Evolutionary conservation across 2,797 vertebrate species (phyloP), one percentile per base, ranked within the genome.

Genomic region (Sebastes itinus): DNA sequence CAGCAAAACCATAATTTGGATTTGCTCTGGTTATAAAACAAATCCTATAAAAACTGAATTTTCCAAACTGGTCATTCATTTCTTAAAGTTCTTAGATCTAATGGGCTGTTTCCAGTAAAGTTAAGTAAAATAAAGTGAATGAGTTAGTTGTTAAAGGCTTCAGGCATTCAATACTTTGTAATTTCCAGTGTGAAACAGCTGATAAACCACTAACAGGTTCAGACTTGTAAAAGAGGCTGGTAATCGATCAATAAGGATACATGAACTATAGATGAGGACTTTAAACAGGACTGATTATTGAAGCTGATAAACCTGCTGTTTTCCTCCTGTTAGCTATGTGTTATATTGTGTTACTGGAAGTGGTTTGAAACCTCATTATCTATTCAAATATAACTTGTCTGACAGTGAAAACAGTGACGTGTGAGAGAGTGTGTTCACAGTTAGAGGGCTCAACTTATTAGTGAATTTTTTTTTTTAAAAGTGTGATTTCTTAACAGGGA

Each of bases 181-280:
- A 2, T 54, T 30, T 68, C 2, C 2, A 18, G n/a, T 5, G 58
- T 64, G 13, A 69, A 66, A 55, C 28, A 80, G 61, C 69, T 59
- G 75, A 75, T 75, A 3, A 46, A 49, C 4, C 55, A 25, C 13
- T 55, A 28, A 59, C 18, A 60, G 68, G 70, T 60, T 77, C 4
- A 25, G 69, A 74, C 60, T 64, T 46, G 23, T 49, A 25, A 14
- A 38, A 49, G 46, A 61, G 32, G 11, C 30, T 69, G 46, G 12
- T 54, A 30, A 54, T 85, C 66, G n/a, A 46, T 75, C 70, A 67
- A 12, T 52, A 22, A 78, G 30, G 7, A 85, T 82, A 18, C 42
- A 63, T 55, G 38, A 72, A 65, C 35, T 46, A 14, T 42, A 58
- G 42, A 28, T 35, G 11, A 38, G 52, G 46, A 25, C 22, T 78